phyloP scores from a whole-genome alignment of 2,888 invertebrate genomes.

The Hydrotaea diabolus region DNA sequence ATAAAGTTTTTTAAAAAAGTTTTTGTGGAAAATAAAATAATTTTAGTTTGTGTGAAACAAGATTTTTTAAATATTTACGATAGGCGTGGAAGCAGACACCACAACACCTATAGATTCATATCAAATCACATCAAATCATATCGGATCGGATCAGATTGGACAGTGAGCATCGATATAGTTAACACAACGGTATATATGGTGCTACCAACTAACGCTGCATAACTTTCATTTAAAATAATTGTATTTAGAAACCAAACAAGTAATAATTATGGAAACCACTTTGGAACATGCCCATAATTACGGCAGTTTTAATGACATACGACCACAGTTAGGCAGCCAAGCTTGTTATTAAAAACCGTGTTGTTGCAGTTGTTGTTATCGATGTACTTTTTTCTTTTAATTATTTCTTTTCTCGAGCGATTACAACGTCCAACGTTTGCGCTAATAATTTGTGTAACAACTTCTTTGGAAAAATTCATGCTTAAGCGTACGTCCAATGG shows the following conservation, averaged over 20 bases:
- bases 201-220: slow-evolving; percentile 10
- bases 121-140: too few relatives aligned
- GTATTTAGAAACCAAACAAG: slow-evolving; percentile 44
- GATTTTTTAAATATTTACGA: too few relatives aligned
- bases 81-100: too few relatives aligned
- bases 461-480: too few relatives aligned
- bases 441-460: background rate
- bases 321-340: background rate
- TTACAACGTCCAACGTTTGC: slow-evolving; percentile 13
- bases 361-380: slow-evolving; percentile 29
- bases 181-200: slow-evolving; percentile 16
- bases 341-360: slow-evolving; percentile 1
- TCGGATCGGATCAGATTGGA: too few relatives aligned
- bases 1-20: too few relatives aligned
- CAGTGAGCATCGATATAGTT: background rate
- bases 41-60: too few relatives aligned
- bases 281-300: slow-evolving; percentile 41
- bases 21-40: too few relatives aligned
- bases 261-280: slow-evolving; percentile 56
- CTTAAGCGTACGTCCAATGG: slow-evolving; percentile 10
- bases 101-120: too few relatives aligned
- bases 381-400: slow-evolving; percentile 9
- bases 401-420: slow-evolving; percentile 17
- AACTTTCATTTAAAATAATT: slow-evolving; percentile 50
- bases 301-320: slow-evolving; percentile 48